Evolutionary conservation across 2,888 invertebrate genomes (phyloP).

Genomic region (Gisinianus flammeolus): DNA sequence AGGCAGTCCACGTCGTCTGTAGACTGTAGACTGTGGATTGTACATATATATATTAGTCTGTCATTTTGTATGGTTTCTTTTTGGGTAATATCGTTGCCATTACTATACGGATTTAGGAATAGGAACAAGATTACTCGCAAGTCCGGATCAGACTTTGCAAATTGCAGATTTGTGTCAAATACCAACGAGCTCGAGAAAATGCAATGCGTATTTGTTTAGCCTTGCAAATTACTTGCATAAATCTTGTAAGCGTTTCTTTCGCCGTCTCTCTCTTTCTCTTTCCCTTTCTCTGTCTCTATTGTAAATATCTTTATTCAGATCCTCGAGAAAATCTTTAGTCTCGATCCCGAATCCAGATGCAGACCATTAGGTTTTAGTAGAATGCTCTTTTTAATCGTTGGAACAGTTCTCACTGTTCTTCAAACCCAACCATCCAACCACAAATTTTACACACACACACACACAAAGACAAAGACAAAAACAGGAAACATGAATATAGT

Average conservation of each 20-base stretch:
- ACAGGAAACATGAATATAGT: too few species aligned
- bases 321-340: not conserved
- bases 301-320: not conserved
- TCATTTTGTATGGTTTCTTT: too few species aligned
- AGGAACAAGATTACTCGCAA: not conserved
- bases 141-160: conserved; percentile 38
- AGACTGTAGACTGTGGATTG: too few species aligned
- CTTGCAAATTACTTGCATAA: conserved; percentile 38
- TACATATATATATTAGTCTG: too few species aligned
- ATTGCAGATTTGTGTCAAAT: conserved; percentile 40
- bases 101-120: too few species aligned
- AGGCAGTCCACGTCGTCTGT: not conserved
- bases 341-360: not conserved
- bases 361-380: conserved; percentile 24
- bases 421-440: not conserved
- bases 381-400: conserved; percentile 13
- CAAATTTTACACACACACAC: too few species aligned
- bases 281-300: not conserved
- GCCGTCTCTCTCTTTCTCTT: not conserved
- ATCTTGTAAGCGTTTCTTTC: conserved; percentile 3
- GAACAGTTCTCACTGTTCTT: not conserved
- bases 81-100: too few species aligned
- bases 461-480: too few species aligned
- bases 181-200: conserved; percentile 6
- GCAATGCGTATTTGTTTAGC: conserved; percentile 39